A percentile compares a stretch with the other conserved stretches of the same genome.
Evolutionary conservation across 2,888 invertebrate species (phyloP).

Genomic region (Drosophila neoperkinsi): DNA sequence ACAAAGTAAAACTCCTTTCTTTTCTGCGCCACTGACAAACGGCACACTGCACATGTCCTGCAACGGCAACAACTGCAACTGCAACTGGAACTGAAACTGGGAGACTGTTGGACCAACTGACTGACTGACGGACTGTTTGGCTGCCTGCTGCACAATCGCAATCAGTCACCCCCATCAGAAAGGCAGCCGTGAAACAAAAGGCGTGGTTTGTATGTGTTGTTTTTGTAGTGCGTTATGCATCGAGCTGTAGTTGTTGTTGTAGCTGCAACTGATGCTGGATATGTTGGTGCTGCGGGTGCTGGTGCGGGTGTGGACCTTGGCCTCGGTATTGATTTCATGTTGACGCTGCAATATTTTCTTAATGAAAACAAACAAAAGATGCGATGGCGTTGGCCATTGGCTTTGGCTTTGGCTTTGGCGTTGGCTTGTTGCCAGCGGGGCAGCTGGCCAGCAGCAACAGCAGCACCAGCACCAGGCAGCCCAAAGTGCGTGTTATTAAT

Average conservation of each 20-base stretch:
- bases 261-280: slow-evolving; percentile 47
- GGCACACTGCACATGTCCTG: slow-evolving; percentile 81
- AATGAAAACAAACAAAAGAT: slow-evolving; percentile 80
- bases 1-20: slow-evolving; percentile 75
- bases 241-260: slow-evolving; percentile 20
- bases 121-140: slow-evolving; percentile 20
- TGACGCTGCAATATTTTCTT: slow-evolving; percentile 81
- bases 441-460: slow-evolving; percentile 58
- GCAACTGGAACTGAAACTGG: slow-evolving; percentile 36
- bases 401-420: slow-evolving; percentile 15
- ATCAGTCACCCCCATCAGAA: slow-evolving; percentile 81
- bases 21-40: slow-evolving; percentile 81
- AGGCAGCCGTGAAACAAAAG: slow-evolving; percentile 77
- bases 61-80: slow-evolving; percentile 21
- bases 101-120: slow-evolving; percentile 33
- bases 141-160: slow-evolving; percentile 71
- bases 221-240: slow-evolving; percentile 12
- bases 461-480: slow-evolving; percentile 37
- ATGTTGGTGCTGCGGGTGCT: slow-evolving; percentile 37
- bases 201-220: slow-evolving; percentile 49
- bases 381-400: slow-evolving; percentile 51
- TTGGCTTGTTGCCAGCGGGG: slow-evolving; percentile 38
- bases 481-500: slow-evolving; percentile 81
- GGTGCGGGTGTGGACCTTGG: slow-evolving; percentile 63
- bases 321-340: slow-evolving; percentile 80